Percentiles rank a stretch among this genome's conserved stretches.
These are phyloP conservation scores for Sebastes miniatus DNA, from an alignment of 2,797 vertebrate genomes.

Conservation along the genomic window DNA sequence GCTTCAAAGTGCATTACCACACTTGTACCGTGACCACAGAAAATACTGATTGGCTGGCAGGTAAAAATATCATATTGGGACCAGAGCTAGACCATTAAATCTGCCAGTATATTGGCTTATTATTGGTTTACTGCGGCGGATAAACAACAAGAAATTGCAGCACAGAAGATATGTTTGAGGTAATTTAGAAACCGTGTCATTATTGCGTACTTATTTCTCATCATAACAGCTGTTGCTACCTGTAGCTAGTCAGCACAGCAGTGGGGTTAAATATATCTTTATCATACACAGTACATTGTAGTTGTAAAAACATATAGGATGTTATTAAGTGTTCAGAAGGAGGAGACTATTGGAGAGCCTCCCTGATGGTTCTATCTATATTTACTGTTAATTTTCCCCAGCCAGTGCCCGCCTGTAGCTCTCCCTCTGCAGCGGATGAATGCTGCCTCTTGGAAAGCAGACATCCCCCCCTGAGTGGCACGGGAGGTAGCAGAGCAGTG, in stretches of 20 bases:
- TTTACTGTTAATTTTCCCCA: slow-evolving; percentile 27
- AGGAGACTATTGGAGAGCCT: background rate
- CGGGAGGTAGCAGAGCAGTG: slow-evolving; percentile 43
- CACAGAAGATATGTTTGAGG: background rate
- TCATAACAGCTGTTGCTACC: background rate
- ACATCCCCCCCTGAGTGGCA: slow-evolving; percentile 25
- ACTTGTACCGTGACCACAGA: background rate
- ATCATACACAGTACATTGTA: background rate
- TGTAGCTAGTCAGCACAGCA: background rate
- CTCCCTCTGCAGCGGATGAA: slow-evolving; percentile 31
- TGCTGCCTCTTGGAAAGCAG: slow-evolving; percentile 38
- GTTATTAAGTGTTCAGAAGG: background rate
- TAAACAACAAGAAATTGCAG: background rate
- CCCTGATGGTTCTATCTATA: background rate
- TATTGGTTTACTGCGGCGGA: background rate
- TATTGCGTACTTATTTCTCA: background rate
- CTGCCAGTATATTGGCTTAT: background rate
- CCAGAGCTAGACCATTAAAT: background rate
- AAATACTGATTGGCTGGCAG: background rate
- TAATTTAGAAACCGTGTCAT: background rate
- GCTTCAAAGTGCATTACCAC: background rate
- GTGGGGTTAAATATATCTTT: background rate
- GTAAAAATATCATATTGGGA: background rate
- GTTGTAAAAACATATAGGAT: background rate
- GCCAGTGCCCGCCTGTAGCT: slow-evolving; percentile 21